Percentiles rank a stretch among this genome's conserved stretches.
Conservation (phyloP, 2,888 invertebrate species). For the Lycaena phlaeas region DNA sequence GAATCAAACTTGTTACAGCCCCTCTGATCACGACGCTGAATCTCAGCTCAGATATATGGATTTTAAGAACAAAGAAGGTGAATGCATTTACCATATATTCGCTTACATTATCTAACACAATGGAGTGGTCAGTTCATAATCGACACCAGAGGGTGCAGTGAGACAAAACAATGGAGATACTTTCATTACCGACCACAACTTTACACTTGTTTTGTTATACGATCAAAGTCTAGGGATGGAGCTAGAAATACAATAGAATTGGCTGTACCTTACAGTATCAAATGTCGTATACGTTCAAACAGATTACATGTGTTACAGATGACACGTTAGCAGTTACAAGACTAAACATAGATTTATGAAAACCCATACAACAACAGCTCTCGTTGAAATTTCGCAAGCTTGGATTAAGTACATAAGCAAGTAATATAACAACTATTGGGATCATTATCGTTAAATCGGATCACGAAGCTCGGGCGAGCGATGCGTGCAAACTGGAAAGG, state of each 20-base stretch:
- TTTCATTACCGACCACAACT: not conserved
- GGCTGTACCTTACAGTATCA: not conserved
- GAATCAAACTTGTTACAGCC: no score
- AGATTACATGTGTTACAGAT: no score
- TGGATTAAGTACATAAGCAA: not conserved
- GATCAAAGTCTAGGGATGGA: not conserved
- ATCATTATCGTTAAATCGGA: constrained; percentile 16
- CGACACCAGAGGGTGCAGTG: not conserved
- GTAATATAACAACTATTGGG: not conserved
- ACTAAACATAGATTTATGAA: no score
- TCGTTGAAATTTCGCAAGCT: no score
- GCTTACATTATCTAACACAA: no score
- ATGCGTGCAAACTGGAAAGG: constrained; percentile 48
- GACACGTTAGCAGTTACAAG: no score
- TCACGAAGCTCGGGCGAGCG: constrained; percentile 14
- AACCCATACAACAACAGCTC: no score
- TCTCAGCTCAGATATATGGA: no score
- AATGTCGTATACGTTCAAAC: no score
- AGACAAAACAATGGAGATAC: not conserved
- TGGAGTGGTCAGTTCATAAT: not conserved
- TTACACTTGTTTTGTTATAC: constrained; percentile 3
- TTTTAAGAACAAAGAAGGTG: no score
- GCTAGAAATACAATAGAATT: not conserved
- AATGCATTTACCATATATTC: no score
- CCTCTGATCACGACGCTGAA: no score